Conservation (phyloP, 2,113 vertebrate genomes). For the Triplophysa rosa region DNA sequence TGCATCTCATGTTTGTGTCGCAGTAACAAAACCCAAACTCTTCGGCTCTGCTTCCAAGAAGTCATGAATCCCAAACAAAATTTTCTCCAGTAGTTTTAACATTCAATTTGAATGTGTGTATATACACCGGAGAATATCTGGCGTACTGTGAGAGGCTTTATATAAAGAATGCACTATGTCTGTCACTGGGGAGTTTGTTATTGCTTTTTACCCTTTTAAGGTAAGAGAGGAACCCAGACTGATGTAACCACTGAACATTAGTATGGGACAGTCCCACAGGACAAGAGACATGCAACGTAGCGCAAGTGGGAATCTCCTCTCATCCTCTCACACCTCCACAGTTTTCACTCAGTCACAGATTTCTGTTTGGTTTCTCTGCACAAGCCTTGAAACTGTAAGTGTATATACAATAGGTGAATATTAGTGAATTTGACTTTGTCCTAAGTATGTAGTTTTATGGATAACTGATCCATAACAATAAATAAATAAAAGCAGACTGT, state of each 20-base stretch:
- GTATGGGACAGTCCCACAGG: constrained; percentile 16
- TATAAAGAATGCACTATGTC: background rate
- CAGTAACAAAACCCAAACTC: background rate
- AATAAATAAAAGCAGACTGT: too few species aligned
- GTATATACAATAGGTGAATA: too few species aligned
- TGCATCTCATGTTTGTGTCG: background rate
- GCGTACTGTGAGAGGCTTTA: background rate
- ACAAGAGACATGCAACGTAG: constrained; percentile 1
- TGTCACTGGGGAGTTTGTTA: background rate
- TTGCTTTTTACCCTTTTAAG: constrained; percentile 11
- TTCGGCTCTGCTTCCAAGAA: background rate
- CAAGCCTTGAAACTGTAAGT: too few species aligned
- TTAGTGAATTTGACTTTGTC: too few species aligned
- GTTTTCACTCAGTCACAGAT: background rate
- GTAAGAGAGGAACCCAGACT: background rate
- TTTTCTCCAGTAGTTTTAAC: background rate
- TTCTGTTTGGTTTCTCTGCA: too few species aligned
- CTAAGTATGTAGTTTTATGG: too few species aligned
- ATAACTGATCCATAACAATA: too few species aligned
- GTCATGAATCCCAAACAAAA: background rate
- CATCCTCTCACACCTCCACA: background rate
- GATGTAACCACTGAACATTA: constrained; percentile 10
- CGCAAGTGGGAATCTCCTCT: constrained; percentile 11
- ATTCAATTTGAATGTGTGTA: background rate
- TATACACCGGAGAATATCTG: background rate